A percentile compares a stretch with the other conserved stretches of the same genome.
These are phyloP conservation scores for Pogonophryne albipinna DNA, from an alignment of 2,797 vertebrate genomes.

Conservation along the genomic window DNA sequence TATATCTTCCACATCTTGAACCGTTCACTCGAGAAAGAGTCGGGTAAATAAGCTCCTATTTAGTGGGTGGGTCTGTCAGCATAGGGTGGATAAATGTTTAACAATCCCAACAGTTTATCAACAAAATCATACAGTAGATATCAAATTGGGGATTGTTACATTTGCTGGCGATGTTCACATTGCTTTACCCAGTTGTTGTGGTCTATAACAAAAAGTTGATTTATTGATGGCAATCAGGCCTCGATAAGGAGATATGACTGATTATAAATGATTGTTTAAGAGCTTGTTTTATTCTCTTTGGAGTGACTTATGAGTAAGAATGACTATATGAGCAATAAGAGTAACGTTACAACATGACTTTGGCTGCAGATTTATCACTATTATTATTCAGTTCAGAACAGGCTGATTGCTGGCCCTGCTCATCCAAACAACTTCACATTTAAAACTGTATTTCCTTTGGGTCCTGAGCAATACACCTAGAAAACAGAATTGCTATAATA, in stretches of 20 bases:
- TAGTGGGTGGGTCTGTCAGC: conserved; percentile 39
- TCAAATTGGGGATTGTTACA: not conserved
- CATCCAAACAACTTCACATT: no score
- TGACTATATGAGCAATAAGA: not conserved
- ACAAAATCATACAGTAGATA: not conserved
- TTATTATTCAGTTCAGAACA: no score
- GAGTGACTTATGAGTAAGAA: not conserved
- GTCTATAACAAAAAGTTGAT: not conserved
- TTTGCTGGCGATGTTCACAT: not conserved
- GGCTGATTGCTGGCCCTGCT: no score
- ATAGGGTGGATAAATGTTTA: not conserved
- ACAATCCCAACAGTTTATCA: conserved; percentile 4
- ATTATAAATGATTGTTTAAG: not conserved
- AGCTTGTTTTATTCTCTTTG: not conserved
- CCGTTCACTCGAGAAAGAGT: conserved; percentile 29
- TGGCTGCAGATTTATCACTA: not conserved
- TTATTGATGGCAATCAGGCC: not conserved
- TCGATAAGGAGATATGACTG: not conserved
- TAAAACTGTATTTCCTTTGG: no score
- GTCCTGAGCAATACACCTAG: no score
- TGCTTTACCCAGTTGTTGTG: not conserved
- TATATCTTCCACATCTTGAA: conserved; percentile 46
- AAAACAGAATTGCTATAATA: no score
- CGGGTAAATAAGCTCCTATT: conserved; percentile 25
- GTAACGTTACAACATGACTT: not conserved